Conservation (phyloP, 2,888 invertebrate genomes). For the Polymixis lichenea region DNA sequence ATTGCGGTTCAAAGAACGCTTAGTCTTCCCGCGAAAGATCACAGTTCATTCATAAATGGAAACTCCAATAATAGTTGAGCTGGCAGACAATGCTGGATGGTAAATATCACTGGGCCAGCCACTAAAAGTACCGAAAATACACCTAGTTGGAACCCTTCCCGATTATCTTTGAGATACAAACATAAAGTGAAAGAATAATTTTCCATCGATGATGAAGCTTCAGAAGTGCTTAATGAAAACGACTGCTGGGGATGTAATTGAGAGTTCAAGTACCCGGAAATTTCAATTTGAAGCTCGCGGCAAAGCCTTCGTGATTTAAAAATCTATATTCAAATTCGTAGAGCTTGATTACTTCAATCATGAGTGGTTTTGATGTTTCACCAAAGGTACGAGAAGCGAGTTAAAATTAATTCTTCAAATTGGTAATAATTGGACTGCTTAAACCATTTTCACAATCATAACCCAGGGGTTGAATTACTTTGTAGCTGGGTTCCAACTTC, state of each 20-base stretch:
- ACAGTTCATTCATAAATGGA: slow-evolving; percentile 83
- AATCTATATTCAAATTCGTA: slow-evolving; percentile 19
- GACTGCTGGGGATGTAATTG: slow-evolving; percentile 28
- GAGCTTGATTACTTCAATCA: neutral
- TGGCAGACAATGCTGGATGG: slow-evolving; percentile 81
- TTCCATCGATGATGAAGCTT: slow-evolving; percentile 20
- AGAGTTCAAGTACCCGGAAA: slow-evolving; percentile 25
- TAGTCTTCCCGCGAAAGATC: slow-evolving; percentile 71
- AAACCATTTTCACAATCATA: slow-evolving; percentile 12
- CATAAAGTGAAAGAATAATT: slow-evolving; percentile 16
- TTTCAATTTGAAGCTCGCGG: slow-evolving; percentile 21
- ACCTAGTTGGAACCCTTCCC: slow-evolving; percentile 26
- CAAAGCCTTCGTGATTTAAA: slow-evolving; percentile 30
- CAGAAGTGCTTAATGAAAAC: slow-evolving; percentile 23
- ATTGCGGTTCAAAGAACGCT: slow-evolving; percentile 20
- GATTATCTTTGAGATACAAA: neutral
- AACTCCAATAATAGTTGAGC: slow-evolving; percentile 79
- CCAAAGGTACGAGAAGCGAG: neutral
- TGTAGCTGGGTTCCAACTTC: slow-evolving; percentile 6
- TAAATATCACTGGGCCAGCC: slow-evolving; percentile 87
- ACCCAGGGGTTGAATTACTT: slow-evolving; percentile 6
- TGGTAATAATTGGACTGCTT: neutral
- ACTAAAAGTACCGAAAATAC: slow-evolving; percentile 76
- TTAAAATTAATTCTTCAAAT: neutral
- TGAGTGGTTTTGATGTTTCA: slow-evolving; percentile 19